Evolutionary conservation across 2,797 vertebrate species (phyloP).

Genomic region (Rhynchotus rufescens): DNA sequence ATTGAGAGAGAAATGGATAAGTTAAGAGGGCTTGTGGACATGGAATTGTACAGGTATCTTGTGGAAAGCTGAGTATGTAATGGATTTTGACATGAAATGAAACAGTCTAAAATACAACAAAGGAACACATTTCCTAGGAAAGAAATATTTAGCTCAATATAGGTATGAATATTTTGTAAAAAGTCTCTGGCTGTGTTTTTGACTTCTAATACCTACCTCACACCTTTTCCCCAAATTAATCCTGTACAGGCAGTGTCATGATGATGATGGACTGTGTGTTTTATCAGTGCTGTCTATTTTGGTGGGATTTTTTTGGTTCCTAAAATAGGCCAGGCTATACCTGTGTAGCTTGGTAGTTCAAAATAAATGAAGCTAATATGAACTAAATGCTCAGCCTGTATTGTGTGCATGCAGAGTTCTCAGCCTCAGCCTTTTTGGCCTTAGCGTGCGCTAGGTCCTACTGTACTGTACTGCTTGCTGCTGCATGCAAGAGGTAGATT

Average conservation of each 20-base stretch:
- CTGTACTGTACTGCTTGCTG: neutral
- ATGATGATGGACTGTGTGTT: fast-evolving
- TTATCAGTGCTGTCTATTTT: fast-evolving
- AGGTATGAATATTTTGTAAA: too few species aligned
- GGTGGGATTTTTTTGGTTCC: neutral
- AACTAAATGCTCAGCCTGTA: fast-evolving
- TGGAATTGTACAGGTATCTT: neutral
- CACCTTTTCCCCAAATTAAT: neutral
- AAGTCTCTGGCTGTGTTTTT: neutral
- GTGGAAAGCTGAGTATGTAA: neutral
- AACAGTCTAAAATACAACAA: neutral
- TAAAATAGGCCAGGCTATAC: neutral
- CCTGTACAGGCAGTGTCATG: neutral
- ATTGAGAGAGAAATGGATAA: conserved; percentile 41
- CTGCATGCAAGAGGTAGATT: neutral
- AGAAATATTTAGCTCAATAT: neutral
- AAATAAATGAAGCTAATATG: neutral
- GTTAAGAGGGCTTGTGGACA: neutral
- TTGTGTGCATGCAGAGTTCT: fast-evolving
- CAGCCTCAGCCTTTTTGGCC: neutral
- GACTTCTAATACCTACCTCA: neutral
- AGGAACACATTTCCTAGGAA: neutral
- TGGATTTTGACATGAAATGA: neutral
- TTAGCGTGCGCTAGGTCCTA: neutral
- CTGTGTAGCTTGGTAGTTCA: neutral